Evolutionary conservation across 1,140 invertebrate genomes (phyloP), one percentile per base, ranked within the genome.

Genomic region (Oscheius sp.): DNA sequence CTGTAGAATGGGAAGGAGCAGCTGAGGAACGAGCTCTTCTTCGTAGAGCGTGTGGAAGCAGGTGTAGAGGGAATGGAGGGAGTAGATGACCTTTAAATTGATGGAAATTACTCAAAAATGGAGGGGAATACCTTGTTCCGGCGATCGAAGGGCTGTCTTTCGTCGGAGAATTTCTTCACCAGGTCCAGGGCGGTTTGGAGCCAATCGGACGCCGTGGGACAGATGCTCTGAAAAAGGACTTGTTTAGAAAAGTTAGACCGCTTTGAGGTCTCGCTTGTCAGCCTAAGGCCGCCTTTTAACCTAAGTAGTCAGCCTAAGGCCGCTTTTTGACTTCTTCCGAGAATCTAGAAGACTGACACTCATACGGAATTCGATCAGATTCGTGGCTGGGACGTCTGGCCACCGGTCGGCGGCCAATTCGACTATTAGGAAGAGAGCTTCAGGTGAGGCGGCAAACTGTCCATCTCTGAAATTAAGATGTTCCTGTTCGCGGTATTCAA

Each of bases 11-110:
- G 68, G 68, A 3, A 71, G 34, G 18, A 71, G 35, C 18, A 71
- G 65, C 26, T 73, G 10, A 18, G 73, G 26, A 29, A 46, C 65
- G 13, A 71, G 34, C 20, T 36, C 32, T 13, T 29, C 46, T 29
- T 71, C 68, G 65, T 36, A 71, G 3, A 42, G 38, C 26, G 72
- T 72, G 26, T 64, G 7, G 67, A 73, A 69, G 4, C 36, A n/a
- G 31, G 20, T 63, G 61, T n/a, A 63, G 31, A 63, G 35, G 32
- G 36, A 32, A 7, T 45, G 42, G 15, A 45, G 42, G 15, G 42
- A 45, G 42, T 45, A 45, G 15, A 23, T 23, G 15, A 45, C 23
- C 42, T 45, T 45, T 45, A 45, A 45, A 45, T 18, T 45, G 18
- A 45, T 23, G 23, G 42, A 15, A 45, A 23, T 45, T 15, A 23